Evolutionary conservation across 2,113 vertebrate species (phyloP), one percentile per base, ranked within the genome.

Genomic region (Engystomops pustulosus): DNA sequence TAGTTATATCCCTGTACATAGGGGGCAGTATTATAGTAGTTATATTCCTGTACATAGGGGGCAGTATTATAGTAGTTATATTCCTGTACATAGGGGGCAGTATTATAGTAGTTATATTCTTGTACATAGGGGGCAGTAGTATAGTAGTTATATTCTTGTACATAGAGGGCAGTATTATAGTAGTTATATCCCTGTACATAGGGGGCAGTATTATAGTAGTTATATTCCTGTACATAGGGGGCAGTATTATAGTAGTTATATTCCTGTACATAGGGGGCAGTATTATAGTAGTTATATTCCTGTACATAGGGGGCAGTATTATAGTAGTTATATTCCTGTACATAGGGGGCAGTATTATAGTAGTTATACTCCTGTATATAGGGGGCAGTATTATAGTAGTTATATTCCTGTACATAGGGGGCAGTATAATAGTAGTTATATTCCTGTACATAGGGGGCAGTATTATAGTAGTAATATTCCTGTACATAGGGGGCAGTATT

Each of bases 1-100:
- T 55, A 55, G 53, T 55, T 55, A 55, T 55, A 55, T 55, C 23
- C 53, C 23, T 55, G 53, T 55, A 55, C 11, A 55, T 55, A 55
- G 53, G 53, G n/a, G 5, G 53, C n/a, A 55, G 53, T 55, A 55
- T 55, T 55, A 55, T 55, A 23, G 53, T 55, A 55, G 53, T 55
- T 55, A 55, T 55, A 55, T 55, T 55, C 53, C 23, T 58, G 53
- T 58, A 58, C 11, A 58, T 58, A 58, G 53, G n/a, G n/a, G 25
- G 53, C n/a, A 58, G 53, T 58, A 58, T 58, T 58, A 58, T 58
- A 58, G 53, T 58, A 58, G 53, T 58, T 58, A 58, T 58, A 58
- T 58, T 58, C n/a, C 10, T 58, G n/a, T 58, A 58, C 11, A 58
- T 58, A 25, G 53, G 53, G n/a, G 3, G 53, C n/a, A 58, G 53